Conservation (phyloP, 2,113 vertebrate species). For the Menura novaehollandiae region DNA sequence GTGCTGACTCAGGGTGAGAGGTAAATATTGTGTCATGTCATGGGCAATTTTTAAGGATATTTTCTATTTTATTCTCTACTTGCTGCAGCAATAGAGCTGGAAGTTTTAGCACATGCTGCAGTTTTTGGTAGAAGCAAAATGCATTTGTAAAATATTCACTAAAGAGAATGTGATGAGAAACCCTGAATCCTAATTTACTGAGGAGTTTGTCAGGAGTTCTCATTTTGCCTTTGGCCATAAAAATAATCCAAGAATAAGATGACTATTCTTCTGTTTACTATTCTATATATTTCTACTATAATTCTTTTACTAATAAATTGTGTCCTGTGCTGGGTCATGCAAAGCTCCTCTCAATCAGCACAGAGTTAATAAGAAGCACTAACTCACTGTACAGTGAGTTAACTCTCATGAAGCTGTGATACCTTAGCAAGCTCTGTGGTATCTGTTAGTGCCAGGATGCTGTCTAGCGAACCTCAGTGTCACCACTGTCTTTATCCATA, state of each 20-base stretch:
- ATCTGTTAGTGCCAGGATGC: neutral
- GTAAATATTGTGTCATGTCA: neutral
- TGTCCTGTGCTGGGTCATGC: neutral
- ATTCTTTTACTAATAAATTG: neutral
- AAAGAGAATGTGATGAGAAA: neutral
- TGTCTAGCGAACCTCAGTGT: neutral
- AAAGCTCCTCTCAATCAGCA: neutral
- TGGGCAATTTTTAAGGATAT: neutral
- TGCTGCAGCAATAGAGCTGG: neutral
- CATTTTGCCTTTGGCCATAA: neutral
- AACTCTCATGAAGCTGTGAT: neutral
- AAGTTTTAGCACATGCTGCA: neutral
- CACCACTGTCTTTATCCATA: neutral
- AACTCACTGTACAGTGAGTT: neutral
- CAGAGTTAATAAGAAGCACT: neutral
- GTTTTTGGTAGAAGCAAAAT: neutral
- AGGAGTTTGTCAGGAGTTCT: neutral
- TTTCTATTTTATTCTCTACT: neutral
- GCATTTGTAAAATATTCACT: conserved; percentile 16
- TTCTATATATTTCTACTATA: neutral
- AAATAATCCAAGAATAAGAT: neutral
- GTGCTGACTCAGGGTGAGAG: neutral
- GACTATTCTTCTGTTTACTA: neutral
- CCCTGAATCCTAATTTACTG: neutral
- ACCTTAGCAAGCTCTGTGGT: neutral